Percentiles rank a stretch among this genome's conserved stretches.
These are phyloP conservation scores for Nomada ruficornis DNA, from an alignment of 2,888 invertebrate genomes.

Conservation along the genomic window DNA sequence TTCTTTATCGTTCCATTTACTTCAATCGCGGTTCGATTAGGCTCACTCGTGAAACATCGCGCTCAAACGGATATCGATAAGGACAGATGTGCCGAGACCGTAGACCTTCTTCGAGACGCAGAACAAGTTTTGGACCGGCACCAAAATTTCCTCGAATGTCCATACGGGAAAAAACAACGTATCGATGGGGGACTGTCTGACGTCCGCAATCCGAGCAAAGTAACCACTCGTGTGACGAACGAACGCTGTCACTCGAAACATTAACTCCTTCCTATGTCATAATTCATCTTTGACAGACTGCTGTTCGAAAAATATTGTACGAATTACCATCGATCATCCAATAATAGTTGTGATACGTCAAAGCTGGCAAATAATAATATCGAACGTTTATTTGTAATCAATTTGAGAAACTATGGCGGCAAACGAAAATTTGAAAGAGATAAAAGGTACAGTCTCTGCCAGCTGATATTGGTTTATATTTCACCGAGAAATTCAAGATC, in stretches of 20 bases:
- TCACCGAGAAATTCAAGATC: not conserved
- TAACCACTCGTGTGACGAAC: conserved; percentile 14
- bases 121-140: conserved; percentile 62
- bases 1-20: conserved; percentile 52
- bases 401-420: no score
- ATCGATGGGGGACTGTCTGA: conserved; percentile 17
- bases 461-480: not conserved
- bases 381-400: no score
- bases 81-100: conserved; percentile 59
- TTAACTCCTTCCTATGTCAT: no score
- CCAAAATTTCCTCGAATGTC: conserved; percentile 52
- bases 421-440: no score
- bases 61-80: conserved; percentile 57
- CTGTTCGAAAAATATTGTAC: no score
- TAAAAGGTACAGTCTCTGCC: no score
- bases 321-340: no score
- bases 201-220: conserved; percentile 31
- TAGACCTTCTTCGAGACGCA: conserved; percentile 47
- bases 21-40: conserved; percentile 16
- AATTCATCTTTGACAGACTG: no score
- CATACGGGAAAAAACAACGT: conserved; percentile 28
- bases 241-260: conserved; percentile 17
- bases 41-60: conserved; percentile 21
- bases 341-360: no score
- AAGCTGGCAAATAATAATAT: no score